A percentile compares a stretch with the other conserved stretches of the same genome.
These are phyloP conservation scores for Chaetodon trifasciatus DNA, from an alignment of 2,797 vertebrate genomes.

Conservation along the genomic window DNA sequence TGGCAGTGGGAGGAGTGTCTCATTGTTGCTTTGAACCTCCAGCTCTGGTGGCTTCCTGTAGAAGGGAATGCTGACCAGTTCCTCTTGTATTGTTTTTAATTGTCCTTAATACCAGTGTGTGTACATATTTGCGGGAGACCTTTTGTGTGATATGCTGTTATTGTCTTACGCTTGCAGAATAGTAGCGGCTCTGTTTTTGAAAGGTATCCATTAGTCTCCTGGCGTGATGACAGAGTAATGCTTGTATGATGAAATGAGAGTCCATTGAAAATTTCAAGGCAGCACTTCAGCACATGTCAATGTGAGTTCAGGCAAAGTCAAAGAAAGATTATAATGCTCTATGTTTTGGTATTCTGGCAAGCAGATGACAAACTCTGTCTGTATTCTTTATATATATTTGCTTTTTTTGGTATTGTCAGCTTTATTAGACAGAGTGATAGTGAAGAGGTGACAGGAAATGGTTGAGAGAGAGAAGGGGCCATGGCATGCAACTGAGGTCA, in stretches of 20 bases:
- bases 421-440: too few relatives aligned
- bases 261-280: slow-evolving; percentile 40
- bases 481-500: too few relatives aligned
- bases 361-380: not conserved
- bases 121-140: not conserved
- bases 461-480: too few relatives aligned
- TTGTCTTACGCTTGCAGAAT: not conserved
- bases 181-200: not conserved
- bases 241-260: slow-evolving; percentile 27
- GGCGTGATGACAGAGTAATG: not conserved
- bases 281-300: slow-evolving; percentile 35
- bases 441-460: too few relatives aligned
- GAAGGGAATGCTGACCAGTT: not conserved
- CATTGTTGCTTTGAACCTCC: slow-evolving; percentile 27
- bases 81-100: not conserved
- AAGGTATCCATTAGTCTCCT: slow-evolving; percentile 6
- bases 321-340: not conserved
- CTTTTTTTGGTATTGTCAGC: not conserved
- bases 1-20: not conserved
- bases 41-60: not conserved
- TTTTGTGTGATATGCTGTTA: not conserved
- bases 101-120: slow-evolving; percentile 1
- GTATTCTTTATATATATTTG: not conserved
- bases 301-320: slow-evolving; percentile 19
- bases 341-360: not conserved